A percentile compares a stretch with the other conserved stretches of the same genome.
phyloP scores from a whole-genome alignment of 2,113 vertebrate genomes.

The Coracopsis vasa region DNA sequence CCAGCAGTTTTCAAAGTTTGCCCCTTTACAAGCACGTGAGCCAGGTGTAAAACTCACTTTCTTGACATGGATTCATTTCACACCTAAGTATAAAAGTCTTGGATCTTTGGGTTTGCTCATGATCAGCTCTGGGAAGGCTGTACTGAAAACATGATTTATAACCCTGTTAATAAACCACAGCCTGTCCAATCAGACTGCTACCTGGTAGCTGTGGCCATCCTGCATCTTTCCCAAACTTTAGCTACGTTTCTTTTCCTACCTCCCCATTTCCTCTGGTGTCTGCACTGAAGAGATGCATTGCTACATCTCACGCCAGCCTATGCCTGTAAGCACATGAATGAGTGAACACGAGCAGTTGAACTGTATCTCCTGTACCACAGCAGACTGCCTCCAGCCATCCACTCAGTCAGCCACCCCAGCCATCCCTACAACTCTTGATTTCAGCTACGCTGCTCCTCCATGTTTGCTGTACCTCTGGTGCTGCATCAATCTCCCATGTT shows the following conservation, averaged over 20 bases:
- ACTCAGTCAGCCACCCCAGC: rapidly evolving
- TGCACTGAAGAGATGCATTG: background rate
- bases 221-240: background rate
- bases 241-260: background rate
- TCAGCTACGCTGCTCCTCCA: background rate
- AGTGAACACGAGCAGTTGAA: background rate
- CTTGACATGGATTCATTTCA: background rate
- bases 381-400: background rate
- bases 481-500: background rate
- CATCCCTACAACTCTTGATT: background rate
- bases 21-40: background rate
- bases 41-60: background rate
- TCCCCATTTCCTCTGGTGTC: background rate
- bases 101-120: background rate
- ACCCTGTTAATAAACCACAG: background rate
- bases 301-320: background rate
- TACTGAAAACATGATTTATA: background rate
- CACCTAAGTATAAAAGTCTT: background rate
- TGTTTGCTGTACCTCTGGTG: background rate
- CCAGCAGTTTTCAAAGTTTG: background rate
- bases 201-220: background rate
- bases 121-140: background rate
- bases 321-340: background rate
- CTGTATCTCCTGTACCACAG: background rate
- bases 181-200: background rate